These are phyloP conservation scores for Lethocerus indicus DNA, from an alignment of 1,140 invertebrate species.

Conservation along the genomic window DNA sequence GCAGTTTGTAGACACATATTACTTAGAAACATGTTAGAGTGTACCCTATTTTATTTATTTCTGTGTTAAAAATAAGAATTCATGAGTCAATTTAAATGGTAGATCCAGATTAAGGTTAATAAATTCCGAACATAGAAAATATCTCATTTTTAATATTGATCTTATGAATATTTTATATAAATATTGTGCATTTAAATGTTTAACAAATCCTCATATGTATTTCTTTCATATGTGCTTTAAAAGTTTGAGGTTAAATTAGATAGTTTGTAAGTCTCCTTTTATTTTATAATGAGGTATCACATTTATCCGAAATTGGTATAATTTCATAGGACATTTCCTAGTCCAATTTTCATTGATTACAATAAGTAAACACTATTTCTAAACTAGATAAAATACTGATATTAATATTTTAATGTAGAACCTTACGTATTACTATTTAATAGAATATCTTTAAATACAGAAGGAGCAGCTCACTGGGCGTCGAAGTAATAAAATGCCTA, in stretches of 20 bases:
- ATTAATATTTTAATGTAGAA: neutral
- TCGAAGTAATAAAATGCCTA: conserved; percentile 36
- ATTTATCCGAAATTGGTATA: neutral
- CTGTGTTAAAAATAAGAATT: neutral
- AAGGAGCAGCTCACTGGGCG: conserved; percentile 39
- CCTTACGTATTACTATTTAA: conserved; percentile 2
- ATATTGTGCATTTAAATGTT: too few species aligned
- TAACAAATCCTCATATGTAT: too few species aligned
- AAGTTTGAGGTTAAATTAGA: too few species aligned
- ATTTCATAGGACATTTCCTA: neutral
- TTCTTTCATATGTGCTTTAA: too few species aligned
- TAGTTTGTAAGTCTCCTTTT: too few species aligned
- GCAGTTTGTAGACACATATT: too few species aligned
- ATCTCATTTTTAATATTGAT: neutral
- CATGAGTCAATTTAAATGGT: neutral
- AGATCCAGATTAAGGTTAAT: neutral
- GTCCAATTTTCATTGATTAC: neutral
- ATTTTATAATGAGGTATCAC: too few species aligned
- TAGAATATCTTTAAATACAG: conserved; percentile 26
- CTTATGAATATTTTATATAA: too few species aligned
- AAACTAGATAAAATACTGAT: neutral
- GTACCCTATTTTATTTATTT: conserved; percentile 4
- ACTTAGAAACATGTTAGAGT: too few species aligned
- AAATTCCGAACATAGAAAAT: neutral
- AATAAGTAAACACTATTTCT: neutral